Base-by-base conservation (phyloP, 2,797 vertebrate genomes). In the Decapterus maruadsi region DNA sequence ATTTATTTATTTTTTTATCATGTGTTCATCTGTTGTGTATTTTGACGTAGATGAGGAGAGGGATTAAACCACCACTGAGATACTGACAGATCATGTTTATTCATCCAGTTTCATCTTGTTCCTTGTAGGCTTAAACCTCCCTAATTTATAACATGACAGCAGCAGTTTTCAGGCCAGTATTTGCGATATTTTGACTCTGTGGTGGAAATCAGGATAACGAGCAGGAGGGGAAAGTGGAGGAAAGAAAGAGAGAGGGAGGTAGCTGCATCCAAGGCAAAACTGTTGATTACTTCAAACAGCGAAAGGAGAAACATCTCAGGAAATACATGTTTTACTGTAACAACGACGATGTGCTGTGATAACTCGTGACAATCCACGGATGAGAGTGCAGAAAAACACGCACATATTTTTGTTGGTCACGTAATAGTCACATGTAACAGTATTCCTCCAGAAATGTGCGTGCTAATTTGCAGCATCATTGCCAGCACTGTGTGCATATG, bases 191-290 rank as follows among this genome's bases (percentile, higher is more conserved):
- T 77, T 67, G 78, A 85, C 59, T 68, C 69, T 14, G 56, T 16
- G 58, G 63, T 26, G 10, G 70, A 87, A 82, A 92, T 90, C 84
- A 86, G 72, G 80, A 86, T 81, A 92, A 90, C 63, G 81, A 85
- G 72, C 69, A n/a, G 36, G 50, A 80, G 51, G 74, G 64, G 26
- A 4, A 31, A 68, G 63, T 0, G 9, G 45, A 55, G 22, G 31
- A 29, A 29, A 63, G 31, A 65, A 8, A 50, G 22, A 19, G 29
- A 40, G 40, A 54, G 31, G 12, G 29, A 29, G 22, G 31, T 22
- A 56, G 55, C 59, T 17, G 20, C 46, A 57, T 80, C 40, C 61
- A 43, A 70, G 45, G 58, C 50, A 50, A 71, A 68, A 54, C 61
- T 58, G 43, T 75, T 19, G 36, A 59, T 55, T 64, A 40, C 67